These are phyloP conservation scores for Leptinotarsa lineolata DNA, from an alignment of 1,140 invertebrate species.

Conservation along the genomic window DNA sequence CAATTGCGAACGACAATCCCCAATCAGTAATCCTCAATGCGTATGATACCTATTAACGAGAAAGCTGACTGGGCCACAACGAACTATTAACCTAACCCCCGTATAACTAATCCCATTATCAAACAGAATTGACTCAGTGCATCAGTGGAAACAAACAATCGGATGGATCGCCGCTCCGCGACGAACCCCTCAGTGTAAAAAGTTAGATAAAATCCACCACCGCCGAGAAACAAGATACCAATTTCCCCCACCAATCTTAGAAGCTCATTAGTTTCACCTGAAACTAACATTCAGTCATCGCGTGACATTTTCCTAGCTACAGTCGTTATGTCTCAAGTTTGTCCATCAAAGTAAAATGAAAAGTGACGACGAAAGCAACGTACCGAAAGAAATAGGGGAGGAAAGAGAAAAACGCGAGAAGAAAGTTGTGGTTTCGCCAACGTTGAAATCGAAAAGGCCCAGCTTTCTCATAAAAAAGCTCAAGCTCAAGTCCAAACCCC, in stretches of 20 bases:
- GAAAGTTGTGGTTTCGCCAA: constrained; percentile 38
- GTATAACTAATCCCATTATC: too few relatives aligned
- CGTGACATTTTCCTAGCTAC: constrained; percentile 15
- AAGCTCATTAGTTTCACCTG: constrained; percentile 28
- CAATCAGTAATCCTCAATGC: too few relatives aligned
- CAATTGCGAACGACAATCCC: too few relatives aligned
- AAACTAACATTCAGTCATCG: constrained; percentile 32
- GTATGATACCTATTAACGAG: too few relatives aligned
- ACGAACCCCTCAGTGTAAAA: neutral
- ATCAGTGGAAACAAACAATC: neutral
- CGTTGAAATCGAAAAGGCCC: constrained; percentile 36
- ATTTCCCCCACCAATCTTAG: constrained; percentile 12
- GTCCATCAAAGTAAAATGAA: constrained; percentile 39
- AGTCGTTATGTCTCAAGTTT: constrained; percentile 29
- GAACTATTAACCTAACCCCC: too few relatives aligned
- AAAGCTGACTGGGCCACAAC: too few relatives aligned
- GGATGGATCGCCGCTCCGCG: neutral
- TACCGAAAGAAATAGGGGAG: constrained; percentile 28
- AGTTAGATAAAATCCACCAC: constrained; percentile 9
- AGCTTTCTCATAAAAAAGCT: constrained; percentile 45
- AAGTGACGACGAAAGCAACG: constrained; percentile 34
- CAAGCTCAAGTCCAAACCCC: constrained; percentile 37
- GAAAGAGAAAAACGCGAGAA: constrained; percentile 34
- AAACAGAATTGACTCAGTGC: neutral
- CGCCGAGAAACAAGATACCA: neutral